phyloP scores from a whole-genome alignment of 2,888 invertebrate genomes.

The Pammene aurita region DNA sequence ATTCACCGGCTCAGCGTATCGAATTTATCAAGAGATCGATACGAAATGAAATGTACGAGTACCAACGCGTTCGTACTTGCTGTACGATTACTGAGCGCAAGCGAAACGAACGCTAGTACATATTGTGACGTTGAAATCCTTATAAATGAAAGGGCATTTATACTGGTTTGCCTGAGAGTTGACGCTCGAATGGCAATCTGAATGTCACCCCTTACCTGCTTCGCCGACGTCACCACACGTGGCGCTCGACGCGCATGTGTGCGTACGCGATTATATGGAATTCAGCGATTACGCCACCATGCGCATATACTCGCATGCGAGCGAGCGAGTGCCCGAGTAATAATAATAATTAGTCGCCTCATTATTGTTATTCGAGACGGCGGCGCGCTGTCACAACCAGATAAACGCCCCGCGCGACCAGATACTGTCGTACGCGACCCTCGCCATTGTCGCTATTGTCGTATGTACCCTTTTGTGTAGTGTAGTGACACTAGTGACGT shows the following conservation, averaged over 20 bases:
- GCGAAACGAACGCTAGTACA: background rate
- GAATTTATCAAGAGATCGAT: conserved; percentile 79
- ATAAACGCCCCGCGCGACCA: conserved; percentile 62
- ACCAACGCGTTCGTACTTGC: conserved; percentile 55
- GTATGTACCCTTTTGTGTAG: conserved; percentile 53
- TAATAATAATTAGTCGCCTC: conserved; percentile 75
- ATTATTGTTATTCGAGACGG: conserved; percentile 67
- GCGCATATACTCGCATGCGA: conserved; percentile 51
- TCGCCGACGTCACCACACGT: conserved; percentile 72
- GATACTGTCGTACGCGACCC: conserved; percentile 56
- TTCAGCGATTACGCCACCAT: conserved; percentile 77
- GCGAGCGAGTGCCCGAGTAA: conserved; percentile 60
- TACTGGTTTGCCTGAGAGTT: background rate
- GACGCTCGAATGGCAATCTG: background rate
- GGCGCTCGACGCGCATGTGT: conserved; percentile 58
- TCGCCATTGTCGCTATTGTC: conserved; percentile 57
- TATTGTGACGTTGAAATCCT: background rate
- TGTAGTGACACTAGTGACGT: too few species aligned
- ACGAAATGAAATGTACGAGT: conserved; percentile 58
- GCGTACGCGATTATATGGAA: conserved; percentile 69
- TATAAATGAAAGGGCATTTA: background rate
- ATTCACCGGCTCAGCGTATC: conserved; percentile 68
- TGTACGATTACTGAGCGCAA: background rate
- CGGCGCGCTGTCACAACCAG: conserved; percentile 63
- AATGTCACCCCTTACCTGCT: conserved; percentile 55